phyloP scores from a whole-genome alignment of 2,888 invertebrate species.

The Sycophila texana region DNA sequence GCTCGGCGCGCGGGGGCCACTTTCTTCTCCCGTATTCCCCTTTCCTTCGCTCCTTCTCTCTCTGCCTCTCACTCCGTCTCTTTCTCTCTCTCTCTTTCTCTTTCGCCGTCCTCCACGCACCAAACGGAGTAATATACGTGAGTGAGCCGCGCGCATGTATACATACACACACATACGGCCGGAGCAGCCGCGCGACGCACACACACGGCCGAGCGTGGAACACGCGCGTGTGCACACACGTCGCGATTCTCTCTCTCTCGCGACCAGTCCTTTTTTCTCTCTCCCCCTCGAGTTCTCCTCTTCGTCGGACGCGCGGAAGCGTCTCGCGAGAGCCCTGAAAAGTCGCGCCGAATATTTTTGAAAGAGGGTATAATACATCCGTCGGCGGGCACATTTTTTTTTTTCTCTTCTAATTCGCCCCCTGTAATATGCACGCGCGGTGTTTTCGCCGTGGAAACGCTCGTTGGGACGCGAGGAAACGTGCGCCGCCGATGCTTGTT shows the following conservation, averaged over 20 bases:
- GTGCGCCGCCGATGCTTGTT: no score
- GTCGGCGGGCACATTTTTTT: background rate
- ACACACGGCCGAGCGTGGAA: background rate
- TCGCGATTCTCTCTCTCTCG: no score
- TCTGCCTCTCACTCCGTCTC: slow-evolving; percentile 8
- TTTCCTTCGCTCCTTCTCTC: slow-evolving; percentile 25
- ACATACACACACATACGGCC: no score
- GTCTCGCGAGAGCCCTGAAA: slow-evolving; percentile 37
- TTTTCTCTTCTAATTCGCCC: no score
- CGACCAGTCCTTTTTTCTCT: slow-evolving; percentile 26
- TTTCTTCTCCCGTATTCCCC: slow-evolving; percentile 49
- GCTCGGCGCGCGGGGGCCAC: slow-evolving; percentile 23
- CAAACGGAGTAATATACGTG: background rate
- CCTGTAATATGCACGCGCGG: no score
- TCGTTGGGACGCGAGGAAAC: no score
- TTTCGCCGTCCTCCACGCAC: slow-evolving; percentile 38
- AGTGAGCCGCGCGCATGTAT: no score
- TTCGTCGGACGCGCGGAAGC: slow-evolving; percentile 14
- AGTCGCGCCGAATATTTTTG: slow-evolving; percentile 21
- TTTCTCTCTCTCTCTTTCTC: background rate
- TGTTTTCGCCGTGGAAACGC: no score
- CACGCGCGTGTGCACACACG: slow-evolving; percentile 4
- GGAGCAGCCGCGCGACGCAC: background rate
- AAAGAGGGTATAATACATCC: background rate
- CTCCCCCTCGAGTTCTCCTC: background rate